Evolutionary conservation across 2,113 vertebrate genomes (phyloP), one percentile per base, ranked within the genome.

Genomic region (Rhinoptilus africanus): DNA sequence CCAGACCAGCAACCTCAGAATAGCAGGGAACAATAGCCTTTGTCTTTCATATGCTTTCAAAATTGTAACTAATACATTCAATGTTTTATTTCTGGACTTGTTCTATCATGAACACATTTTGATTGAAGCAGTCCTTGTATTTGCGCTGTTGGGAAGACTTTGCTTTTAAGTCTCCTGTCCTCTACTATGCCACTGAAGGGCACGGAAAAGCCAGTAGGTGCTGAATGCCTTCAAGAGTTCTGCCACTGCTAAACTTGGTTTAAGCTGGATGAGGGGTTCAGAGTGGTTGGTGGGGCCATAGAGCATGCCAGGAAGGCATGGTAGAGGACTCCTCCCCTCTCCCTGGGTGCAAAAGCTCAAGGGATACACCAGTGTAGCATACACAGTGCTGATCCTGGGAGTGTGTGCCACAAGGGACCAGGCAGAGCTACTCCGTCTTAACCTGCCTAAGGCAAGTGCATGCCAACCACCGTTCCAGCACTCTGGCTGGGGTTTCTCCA

Each of bases 311-410:
- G 39, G 15, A 47, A 37, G 22, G 67, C 30, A 22, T 12, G 7
- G 14, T 8, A 37, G 83, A 78, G 53, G 28, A 37, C 8, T 50
- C 32, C n/a, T 59, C 5, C 47, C 19, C 23, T 87, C 39, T 73
- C 27, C n/a, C 20, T 60, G 53, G 5, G 5, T 66, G 45, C 22
- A 77, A 23, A 82, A 60, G 27, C 77, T 87, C 19, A 54, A 73
- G 6, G 51, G 73, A 12, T 34, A 45, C 0, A 1, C 51, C 39
- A 66, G 12, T 5, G 9, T 28, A 54, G 51, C 0, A 0, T 57
- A 35, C 32, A 51, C 19, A 24, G 26, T 48, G 62, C 43, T 75
- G 50, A 53, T 64, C n/a, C 15, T 43, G 23, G 43, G 39, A 28
- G 21, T 8, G 28, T 39, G 35, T 53, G 71, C 64, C 14, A 11